Evolutionary conservation across 2,113 vertebrate genomes (phyloP).

Genomic region (Toxotes jaculatrix): DNA sequence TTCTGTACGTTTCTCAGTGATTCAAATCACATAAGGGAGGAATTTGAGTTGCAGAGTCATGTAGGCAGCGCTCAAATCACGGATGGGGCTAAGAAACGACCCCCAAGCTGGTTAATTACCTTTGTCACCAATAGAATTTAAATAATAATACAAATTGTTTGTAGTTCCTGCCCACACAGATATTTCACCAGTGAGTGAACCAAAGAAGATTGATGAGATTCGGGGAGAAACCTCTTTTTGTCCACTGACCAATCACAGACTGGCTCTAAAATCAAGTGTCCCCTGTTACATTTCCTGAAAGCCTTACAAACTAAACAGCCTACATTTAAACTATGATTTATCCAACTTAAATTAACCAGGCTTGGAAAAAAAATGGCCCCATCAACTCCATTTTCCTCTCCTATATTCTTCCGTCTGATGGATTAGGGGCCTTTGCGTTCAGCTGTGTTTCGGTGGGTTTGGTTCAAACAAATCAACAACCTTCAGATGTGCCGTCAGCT

Average conservation of each 20-base stretch:
- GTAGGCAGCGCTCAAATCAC: too few species aligned
- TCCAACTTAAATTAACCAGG: background rate
- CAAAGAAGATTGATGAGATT: background rate
- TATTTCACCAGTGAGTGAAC: background rate
- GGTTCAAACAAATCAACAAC: background rate
- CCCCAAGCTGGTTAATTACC: background rate
- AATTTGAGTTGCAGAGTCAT: too few species aligned
- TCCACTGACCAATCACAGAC: too few species aligned
- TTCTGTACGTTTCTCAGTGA: too few species aligned
- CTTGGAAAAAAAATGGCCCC: background rate
- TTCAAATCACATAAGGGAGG: too few species aligned
- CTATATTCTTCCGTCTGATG: constrained; percentile 21
- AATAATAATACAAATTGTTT: background rate
- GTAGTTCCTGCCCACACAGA: background rate
- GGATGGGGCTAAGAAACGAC: too few species aligned
- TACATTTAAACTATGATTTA: background rate
- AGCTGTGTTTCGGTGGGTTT: constrained; percentile 10
- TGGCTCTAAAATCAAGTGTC: too few species aligned
- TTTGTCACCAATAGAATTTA: too few species aligned
- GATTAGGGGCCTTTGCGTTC: constrained; percentile 17
- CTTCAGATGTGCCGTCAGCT: background rate
- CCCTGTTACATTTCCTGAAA: background rate
- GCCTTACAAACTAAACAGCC: background rate
- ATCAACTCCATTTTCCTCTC: constrained; percentile 1
- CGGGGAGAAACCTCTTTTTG: background rate